Conservation (phyloP, 1,140 invertebrate species). For the Hycleus cichorii region DNA sequence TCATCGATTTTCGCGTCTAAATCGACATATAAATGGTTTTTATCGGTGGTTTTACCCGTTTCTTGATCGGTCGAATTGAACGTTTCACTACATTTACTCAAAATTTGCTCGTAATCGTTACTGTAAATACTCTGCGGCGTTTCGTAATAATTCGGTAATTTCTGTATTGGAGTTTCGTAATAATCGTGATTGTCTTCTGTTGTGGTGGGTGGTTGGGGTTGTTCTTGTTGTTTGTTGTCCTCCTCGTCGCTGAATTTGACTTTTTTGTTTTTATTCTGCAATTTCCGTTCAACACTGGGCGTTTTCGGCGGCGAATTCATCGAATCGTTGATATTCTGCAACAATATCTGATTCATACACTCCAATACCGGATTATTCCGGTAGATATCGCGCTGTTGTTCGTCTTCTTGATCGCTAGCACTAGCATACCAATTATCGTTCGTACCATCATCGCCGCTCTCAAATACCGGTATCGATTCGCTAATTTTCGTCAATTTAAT, state of each 20-base stretch:
- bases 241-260: constrained; percentile 40
- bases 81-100: constrained; percentile 45
- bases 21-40: constrained; percentile 41
- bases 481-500: constrained; percentile 29
- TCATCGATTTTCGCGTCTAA: constrained; percentile 37
- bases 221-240: constrained; percentile 21
- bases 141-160: constrained; percentile 45
- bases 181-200: constrained; percentile 26
- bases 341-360: constrained; percentile 68
- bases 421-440: constrained; percentile 64
- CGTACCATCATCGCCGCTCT: constrained; percentile 41
- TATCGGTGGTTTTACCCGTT: constrained; percentile 33
- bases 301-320: constrained; percentile 39
- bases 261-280: constrained; percentile 28
- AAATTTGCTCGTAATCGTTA: constrained; percentile 54
- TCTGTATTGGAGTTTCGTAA: constrained; percentile 41
- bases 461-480: constrained; percentile 39
- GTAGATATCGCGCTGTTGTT: constrained; percentile 53
- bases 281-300: constrained; percentile 35
- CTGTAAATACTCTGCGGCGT: constrained; percentile 54
- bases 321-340: constrained; percentile 47
- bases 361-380: constrained; percentile 69
- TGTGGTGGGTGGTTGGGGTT: constrained; percentile 4
- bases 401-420: constrained; percentile 61
- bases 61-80: constrained; percentile 38